Evolutionary conservation across 2,113 vertebrate species (phyloP), one percentile per base, ranked within the genome.

Genomic region (Sialia sialis): DNA sequence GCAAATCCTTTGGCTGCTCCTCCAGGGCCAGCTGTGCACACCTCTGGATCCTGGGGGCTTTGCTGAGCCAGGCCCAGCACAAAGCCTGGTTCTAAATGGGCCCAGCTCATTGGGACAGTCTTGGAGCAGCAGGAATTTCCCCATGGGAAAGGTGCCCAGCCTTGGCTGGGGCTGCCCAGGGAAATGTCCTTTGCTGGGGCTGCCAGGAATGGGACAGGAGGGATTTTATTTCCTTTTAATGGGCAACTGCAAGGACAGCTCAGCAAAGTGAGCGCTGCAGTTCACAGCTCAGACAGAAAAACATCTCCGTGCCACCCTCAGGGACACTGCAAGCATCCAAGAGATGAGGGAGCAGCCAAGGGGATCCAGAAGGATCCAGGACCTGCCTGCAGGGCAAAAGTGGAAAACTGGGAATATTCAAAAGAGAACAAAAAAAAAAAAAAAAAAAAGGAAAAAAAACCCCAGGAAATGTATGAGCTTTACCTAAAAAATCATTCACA

Each of bases 51-150:
- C 56, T 1, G 4, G 32, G 3, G 10, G 13, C 1, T 43, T 10
- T 39, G 44, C 3, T 18, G 4, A 1, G 2, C 1, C 1, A 7
- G n/a, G 39, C 22, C 7, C 72, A n/a, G 1, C 3, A 2, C 0
- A 43, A 82, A 49, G 2, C 5, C 49, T 9, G 1, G 3, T 14
- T 74, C 59, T 16, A 59, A 43, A 20, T 1, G 7, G 60, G n/a
- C 32, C 52, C 91, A 75, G 38, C 20, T 36, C 2, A 3, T 2
- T 0, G 2, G 74, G 76, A 4, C 6, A 34, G 9, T 34, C 43
- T 21, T 21, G 39, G 41, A 11, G 72, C 44, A 58, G 36, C 2
- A 51, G 44, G 36, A 44, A 52, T 44, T n/a, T 20, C 19, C 16
- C 3, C 44, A 1, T 17, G 44, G 52, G 21, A 74, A 44, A 32